phyloP scores from a whole-genome alignment of 2,888 invertebrate genomes.

The Petrolisthes cinctipes region DNA sequence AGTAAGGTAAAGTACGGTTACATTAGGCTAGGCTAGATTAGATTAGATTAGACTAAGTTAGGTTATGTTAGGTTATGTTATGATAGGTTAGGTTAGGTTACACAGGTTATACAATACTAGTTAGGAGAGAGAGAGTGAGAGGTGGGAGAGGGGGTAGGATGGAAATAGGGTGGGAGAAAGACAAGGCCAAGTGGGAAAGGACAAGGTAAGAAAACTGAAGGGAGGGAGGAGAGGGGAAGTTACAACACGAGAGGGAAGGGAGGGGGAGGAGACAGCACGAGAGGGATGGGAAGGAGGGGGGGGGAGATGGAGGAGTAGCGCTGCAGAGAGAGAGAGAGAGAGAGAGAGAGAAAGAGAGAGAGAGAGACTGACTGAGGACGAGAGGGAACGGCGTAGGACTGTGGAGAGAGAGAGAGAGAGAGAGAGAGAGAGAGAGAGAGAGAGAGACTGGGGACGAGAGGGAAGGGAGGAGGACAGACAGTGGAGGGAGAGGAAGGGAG shows the following conservation, averaged over 20 bases:
- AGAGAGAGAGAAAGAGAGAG: background rate
- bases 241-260: background rate
- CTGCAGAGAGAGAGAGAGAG: constrained; percentile 4
- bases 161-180: background rate
- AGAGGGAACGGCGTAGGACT: background rate
- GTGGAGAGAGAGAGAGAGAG: background rate
- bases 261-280: background rate
- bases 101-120: background rate
- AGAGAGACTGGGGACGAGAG: constrained; percentile 2
- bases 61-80: background rate
- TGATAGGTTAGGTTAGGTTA: background rate
- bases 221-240: background rate
- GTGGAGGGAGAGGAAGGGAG: background rate
- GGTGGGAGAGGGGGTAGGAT: background rate
- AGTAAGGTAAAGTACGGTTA: background rate
- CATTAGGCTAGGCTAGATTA: background rate
- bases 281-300: too few relatives aligned
- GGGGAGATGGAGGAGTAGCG: background rate
- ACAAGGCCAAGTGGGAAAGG: background rate
- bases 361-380: background rate
- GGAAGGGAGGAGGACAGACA: background rate
- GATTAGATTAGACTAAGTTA: background rate
- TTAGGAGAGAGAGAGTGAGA: background rate
- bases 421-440: background rate
- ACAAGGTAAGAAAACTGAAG: background rate